Percentiles rank a stretch among this genome's conserved stretches.
Evolutionary conservation across 2,797 vertebrate genomes (phyloP).

Genomic region (Falco columbarius): DNA sequence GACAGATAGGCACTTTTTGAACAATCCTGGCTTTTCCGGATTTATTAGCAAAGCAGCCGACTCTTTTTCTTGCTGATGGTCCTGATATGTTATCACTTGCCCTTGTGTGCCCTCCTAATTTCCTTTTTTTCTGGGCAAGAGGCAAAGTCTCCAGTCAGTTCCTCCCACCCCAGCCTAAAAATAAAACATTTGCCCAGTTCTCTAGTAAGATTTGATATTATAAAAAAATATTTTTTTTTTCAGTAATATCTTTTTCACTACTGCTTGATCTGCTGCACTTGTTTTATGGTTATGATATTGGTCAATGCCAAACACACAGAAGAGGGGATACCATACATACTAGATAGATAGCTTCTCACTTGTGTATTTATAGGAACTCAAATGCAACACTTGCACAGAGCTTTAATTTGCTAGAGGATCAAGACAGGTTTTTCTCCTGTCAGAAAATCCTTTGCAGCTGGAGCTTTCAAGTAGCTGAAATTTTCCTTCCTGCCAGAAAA

Average conservation of each 20-base stretch:
- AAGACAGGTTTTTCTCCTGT: neutral
- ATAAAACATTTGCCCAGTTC: neutral
- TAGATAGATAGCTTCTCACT: neutral
- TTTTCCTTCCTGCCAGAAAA: neutral
- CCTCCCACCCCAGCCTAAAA: neutral
- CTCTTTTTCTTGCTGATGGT: neutral
- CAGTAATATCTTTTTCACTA: neutral
- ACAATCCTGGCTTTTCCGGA: neutral
- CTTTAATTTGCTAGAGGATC: neutral
- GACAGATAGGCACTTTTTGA: neutral
- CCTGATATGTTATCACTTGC: neutral
- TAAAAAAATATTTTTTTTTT: neutral
- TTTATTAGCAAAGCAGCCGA: neutral
- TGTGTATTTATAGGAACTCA: neutral
- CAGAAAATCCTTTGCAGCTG: neutral
- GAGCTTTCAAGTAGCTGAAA: neutral
- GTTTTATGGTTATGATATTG: neutral
- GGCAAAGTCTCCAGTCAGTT: neutral
- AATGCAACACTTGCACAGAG: neutral
- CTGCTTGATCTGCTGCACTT: neutral
- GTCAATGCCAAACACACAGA: neutral
- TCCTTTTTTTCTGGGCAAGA: neutral
- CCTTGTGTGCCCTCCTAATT: neutral
- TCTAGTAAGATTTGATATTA: neutral
- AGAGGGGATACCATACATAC: neutral